A percentile compares a stretch with the other conserved stretches of the same genome.
phyloP scores from a whole-genome alignment of 2,113 vertebrate species.

The Istiophorus platypterus region DNA sequence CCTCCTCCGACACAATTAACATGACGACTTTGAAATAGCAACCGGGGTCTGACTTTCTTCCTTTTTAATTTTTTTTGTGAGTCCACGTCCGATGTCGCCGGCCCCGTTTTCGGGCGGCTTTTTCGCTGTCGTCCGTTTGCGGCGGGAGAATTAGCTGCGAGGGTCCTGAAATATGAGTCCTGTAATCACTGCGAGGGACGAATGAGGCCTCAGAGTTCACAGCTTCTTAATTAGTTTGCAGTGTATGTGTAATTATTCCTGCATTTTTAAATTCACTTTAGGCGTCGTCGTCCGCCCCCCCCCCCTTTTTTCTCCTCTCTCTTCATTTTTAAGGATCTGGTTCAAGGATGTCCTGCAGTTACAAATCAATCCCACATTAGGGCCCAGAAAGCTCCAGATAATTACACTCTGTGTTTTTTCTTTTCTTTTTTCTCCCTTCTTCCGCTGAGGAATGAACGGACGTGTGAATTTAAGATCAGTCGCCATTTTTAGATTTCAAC shows the following conservation, averaged over 20 bases:
- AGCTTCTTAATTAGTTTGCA: slow-evolving; percentile 83
- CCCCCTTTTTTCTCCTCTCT: slow-evolving; percentile 36
- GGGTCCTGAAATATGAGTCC: slow-evolving; percentile 72
- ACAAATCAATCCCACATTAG: slow-evolving; percentile 76
- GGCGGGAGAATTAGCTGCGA: slow-evolving; percentile 59
- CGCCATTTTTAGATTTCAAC: slow-evolving; percentile 51
- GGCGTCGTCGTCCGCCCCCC: slow-evolving; percentile 66
- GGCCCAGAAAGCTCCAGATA: slow-evolving; percentile 55
- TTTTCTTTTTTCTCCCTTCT: too few relatives aligned
- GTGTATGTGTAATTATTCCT: slow-evolving; percentile 82
- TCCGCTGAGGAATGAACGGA: slow-evolving; percentile 34
- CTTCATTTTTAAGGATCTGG: slow-evolving; percentile 74
- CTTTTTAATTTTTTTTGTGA: slow-evolving; percentile 31
- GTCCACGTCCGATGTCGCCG: slow-evolving; percentile 62
- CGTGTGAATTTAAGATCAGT: slow-evolving; percentile 43
- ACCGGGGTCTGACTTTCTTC: slow-evolving; percentile 71
- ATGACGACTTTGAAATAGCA: slow-evolving; percentile 82
- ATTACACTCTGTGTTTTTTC: slow-evolving; percentile 61
- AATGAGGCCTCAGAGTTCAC: slow-evolving; percentile 76
- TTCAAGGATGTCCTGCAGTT: slow-evolving; percentile 80
- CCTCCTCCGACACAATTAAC: slow-evolving; percentile 73
- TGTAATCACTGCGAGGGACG: slow-evolving; percentile 76
- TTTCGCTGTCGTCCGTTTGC: slow-evolving; percentile 48
- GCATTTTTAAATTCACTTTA: slow-evolving; percentile 85
- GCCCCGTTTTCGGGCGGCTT: slow-evolving; percentile 51